Base-by-base conservation (phyloP, 2,113 vertebrate species). In the Uria lomvia region DNA sequence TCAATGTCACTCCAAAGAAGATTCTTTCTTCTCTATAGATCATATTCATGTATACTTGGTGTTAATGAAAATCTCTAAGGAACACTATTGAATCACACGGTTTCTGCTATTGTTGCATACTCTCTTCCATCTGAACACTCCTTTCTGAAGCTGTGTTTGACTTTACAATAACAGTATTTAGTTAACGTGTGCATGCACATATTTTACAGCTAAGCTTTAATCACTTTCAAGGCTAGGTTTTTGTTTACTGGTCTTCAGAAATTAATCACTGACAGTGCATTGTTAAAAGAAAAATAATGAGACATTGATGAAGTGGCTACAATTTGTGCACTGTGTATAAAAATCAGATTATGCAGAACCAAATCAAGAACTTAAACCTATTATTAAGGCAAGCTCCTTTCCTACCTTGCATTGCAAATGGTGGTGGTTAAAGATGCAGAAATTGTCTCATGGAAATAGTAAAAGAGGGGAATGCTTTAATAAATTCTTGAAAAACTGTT, bases 281-380 rank as follows among this genome's bases (percentile, higher is more conserved):
- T 97, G 91, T 98, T 98, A 97, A 98, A 78, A 97, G 87, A 93
- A 97, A 98, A 98, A 96, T 98, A 98, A 98, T 97, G 97, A 98
- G 98, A 98, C 97, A 93, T 90, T 98, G 98, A 98, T 98, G 94
- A 98, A 98, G 96, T 97, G 86, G 72, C 50, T 97, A 96, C 74
- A 92, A 98, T 98, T 98, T 98, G 77, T 98, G 88, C 96, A 96
- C 84, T 96, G 84, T 96, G 58, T 97, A 97, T 98, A 97, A 98
- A 98, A 98, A 98, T 96, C 92, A 96, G 90, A 97, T 97, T 98
- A 98, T 95, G 86, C 62, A 97, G 86, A 98, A 96, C 40, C 72
- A 96, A 86, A 96, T 71, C 38, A 78, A 96, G 95, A 95, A 80
- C 42, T 87, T 95, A 91, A 94, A 78, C 36, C 71, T 87, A 93